Conservation (phyloP, 2,113 vertebrate genomes). For the Pseudorhombus dupliciocellatus region DNA sequence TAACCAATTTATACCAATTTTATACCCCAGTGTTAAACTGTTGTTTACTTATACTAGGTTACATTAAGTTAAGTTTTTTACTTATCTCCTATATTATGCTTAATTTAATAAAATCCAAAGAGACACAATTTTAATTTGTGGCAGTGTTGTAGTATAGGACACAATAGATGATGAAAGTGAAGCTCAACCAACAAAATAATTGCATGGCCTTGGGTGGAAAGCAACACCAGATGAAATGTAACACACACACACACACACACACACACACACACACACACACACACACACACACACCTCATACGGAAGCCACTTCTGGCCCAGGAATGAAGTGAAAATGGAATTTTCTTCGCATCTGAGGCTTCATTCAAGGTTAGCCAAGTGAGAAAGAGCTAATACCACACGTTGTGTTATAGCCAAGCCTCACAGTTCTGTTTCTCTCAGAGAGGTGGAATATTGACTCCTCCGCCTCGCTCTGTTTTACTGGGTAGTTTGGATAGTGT, state of each 20-base stretch:
- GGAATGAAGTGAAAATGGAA: conserved; percentile 82
- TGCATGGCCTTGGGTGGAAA: conserved; percentile 15
- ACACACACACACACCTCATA: conserved; percentile 28
- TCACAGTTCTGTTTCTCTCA: conserved; percentile 51
- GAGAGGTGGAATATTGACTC: conserved; percentile 70
- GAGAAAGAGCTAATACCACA: conserved; percentile 71
- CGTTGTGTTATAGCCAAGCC: conserved; percentile 57
- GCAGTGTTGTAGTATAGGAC: no score
- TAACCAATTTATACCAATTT: not conserved
- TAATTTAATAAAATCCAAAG: not conserved
- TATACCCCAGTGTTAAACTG: not conserved
- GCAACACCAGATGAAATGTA: conserved; percentile 29
- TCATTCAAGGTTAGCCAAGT: conserved; percentile 83
- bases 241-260: conserved; percentile 1
- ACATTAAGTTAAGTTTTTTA: not conserved
- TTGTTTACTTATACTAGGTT: not conserved
- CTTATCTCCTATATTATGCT: not conserved
- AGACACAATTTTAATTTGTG: not conserved
- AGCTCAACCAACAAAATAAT: conserved; percentile 14
- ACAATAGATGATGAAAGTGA: not conserved
- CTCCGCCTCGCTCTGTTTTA: conserved; percentile 53
- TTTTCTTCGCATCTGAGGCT: conserved; percentile 81
- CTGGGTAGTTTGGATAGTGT: conserved; percentile 26
- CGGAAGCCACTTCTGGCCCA: conserved; percentile 70
- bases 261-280: conserved; percentile 19